Evolutionary conservation across 2,797 vertebrate species (phyloP).

Genomic region (Melanotaenia pygmaea): DNA sequence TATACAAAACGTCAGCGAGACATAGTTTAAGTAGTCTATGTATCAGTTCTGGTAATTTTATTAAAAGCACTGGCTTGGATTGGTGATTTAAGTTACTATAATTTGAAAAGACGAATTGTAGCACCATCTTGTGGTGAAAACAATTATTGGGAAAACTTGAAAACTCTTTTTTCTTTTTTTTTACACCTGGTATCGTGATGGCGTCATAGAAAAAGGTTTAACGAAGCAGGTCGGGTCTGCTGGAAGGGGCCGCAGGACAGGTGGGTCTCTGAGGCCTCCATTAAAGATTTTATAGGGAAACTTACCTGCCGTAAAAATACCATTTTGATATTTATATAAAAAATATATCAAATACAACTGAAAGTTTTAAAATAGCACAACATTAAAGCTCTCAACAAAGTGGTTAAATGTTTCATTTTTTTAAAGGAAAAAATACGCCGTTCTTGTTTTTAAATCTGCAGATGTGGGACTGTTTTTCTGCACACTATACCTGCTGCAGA

Average conservation of each 20-base stretch:
- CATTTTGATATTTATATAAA: not conserved
- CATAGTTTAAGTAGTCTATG: not conserved
- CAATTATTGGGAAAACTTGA: not conserved
- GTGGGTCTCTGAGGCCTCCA: not conserved
- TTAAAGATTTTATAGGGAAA: not conserved
- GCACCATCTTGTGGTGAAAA: constrained; percentile 61
- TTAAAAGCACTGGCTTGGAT: not conserved
- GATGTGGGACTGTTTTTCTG: not conserved
- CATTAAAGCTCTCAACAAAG: not conserved
- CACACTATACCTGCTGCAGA: constrained; percentile 9
- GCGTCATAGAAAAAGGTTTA: constrained; percentile 45
- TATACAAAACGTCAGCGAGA: not conserved
- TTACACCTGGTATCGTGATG: constrained; percentile 21
- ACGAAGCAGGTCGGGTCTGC: not conserved
- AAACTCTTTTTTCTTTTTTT: not conserved
- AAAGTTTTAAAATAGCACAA: not conserved
- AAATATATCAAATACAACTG: not conserved
- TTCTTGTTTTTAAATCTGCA: not conserved
- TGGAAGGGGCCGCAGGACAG: not conserved
- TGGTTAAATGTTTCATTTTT: not conserved
- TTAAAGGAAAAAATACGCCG: not conserved
- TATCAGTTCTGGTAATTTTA: not conserved
- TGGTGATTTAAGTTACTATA: too few species aligned
- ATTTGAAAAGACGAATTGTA: not conserved
- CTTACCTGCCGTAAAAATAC: not conserved